Base-by-base conservation (phyloP, 1,140 invertebrate genomes). In the Drosophila mauritiana region DNA sequence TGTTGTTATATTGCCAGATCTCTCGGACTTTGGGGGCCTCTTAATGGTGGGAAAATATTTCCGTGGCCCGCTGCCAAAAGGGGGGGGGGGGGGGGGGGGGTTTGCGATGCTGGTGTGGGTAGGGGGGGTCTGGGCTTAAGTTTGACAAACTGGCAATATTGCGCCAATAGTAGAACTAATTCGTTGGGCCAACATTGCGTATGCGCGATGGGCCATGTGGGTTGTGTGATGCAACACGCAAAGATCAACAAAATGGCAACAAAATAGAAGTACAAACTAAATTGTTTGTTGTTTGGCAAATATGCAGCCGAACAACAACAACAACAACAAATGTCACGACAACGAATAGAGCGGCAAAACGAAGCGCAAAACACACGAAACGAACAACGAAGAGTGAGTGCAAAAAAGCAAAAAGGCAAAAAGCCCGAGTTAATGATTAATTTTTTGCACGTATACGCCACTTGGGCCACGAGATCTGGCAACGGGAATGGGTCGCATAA, bases 21-120 rank as follows among this genome's bases (percentile, higher is more conserved):
- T 65, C 31, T 68, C 49, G 67, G 67, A 70, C 67, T 70, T 69
- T 72, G 64, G 62, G 73, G 78, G 70, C 80, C 78, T 72, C 67
- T 83, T 80, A 89, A 89, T 88, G 84, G 84, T 88, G 84, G 84
- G 84, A 88, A 88, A 88, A 88, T 90, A 88, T 83, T 88, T 88
- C 69, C 37, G 49, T 43, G 70, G 70, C 70, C 20, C 27, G 68
- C 20, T 25, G 22, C 39, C 42, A 40, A 12, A 25, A 42, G 49
- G 3, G 4, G 12, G 17, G 17, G 17, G 17, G 17, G 17, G 17
- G 1, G 17, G 17, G 17, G 17, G 0, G 17, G 17, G 0, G 17
- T 17, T 17, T 17, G 36, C 12, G 36, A 13, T 37, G 8, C 36
- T 3, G 37, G 25, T 1, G 12, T 25, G 6, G 8, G 61, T 12